Evolutionary conservation across 2,888 invertebrate species (phyloP).

Genomic region (Macrosiphum euphorbiae): DNA sequence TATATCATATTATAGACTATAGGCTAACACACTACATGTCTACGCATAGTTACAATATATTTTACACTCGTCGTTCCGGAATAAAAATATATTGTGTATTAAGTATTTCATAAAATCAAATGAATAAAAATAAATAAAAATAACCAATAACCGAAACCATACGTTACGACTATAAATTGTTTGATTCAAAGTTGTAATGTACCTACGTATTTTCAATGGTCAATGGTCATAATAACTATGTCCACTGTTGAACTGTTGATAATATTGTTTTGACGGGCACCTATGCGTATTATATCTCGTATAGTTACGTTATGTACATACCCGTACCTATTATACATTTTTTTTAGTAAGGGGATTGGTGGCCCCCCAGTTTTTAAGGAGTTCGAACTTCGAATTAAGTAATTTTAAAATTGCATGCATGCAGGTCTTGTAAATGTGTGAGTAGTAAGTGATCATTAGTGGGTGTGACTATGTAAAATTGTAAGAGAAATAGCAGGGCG

Average conservation of each 20-base stretch:
- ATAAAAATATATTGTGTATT: not conserved
- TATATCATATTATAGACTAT: not conserved
- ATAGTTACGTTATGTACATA: no score
- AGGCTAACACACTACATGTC: not conserved
- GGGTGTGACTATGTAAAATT: no score
- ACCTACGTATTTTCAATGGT: not conserved
- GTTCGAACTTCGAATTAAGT: no score
- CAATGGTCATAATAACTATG: not conserved
- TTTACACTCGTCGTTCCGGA: not conserved
- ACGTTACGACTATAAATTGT: not conserved
- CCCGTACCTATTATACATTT: no score
- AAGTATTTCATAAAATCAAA: not conserved
- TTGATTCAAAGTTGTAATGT: not conserved
- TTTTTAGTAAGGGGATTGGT: no score
- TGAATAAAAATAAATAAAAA: not conserved
- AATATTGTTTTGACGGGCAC: not conserved
- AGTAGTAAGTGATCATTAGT: no score
- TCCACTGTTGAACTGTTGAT: not conserved
- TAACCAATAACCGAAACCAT: not conserved
- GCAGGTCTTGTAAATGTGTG: no score
- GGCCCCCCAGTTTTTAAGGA: no score
- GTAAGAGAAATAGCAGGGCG: no score
- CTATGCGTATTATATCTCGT: no score
- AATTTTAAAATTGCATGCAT: no score
- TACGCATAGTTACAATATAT: conserved; percentile 2